Conservation (phyloP, 2,113 vertebrate genomes). For the Corythoichthys intestinalis region DNA sequence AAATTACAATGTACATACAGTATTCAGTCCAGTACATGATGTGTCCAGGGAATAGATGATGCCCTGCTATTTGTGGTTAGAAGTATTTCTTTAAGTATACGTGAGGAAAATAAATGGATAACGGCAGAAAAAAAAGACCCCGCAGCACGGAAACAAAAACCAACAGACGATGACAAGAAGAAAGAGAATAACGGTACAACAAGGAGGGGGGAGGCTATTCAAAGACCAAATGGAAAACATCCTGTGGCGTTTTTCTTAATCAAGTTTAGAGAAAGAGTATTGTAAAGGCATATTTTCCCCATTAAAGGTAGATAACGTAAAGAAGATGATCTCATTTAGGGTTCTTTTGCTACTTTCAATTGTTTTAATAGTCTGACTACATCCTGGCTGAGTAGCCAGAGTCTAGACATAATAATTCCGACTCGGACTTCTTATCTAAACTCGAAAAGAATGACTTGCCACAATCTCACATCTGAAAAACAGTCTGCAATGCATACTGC, state of each 20-base stretch:
- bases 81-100: conserved; percentile 8
- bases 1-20: neutral
- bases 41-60: conserved; percentile 1
- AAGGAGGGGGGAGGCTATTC: conserved; percentile 16
- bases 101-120: conserved; percentile 17
- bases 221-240: conserved; percentile 55
- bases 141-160: conserved; percentile 37
- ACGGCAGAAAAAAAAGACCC: conserved; percentile 29
- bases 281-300: conserved; percentile 36
- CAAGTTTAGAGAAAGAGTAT: conserved; percentile 38
- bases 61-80: conserved; percentile 1
- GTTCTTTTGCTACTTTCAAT: conserved; percentile 18
- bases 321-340: conserved; percentile 7
- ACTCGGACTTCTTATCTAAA: conserved; percentile 28
- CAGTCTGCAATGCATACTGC: conserved; percentile 36
- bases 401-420: conserved; percentile 54
- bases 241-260: conserved; percentile 54
- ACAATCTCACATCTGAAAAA: conserved; percentile 42
- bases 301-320: conserved; percentile 2
- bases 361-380: conserved; percentile 37
- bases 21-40: neutral
- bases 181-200: conserved; percentile 18
- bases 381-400: conserved; percentile 41
- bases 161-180: conserved; percentile 31
- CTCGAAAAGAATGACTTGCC: conserved; percentile 40